Evolutionary conservation across 2,113 vertebrate genomes (phyloP), one percentile per base, ranked within the genome.

Genomic region (Melanerpes formicivorus): DNA sequence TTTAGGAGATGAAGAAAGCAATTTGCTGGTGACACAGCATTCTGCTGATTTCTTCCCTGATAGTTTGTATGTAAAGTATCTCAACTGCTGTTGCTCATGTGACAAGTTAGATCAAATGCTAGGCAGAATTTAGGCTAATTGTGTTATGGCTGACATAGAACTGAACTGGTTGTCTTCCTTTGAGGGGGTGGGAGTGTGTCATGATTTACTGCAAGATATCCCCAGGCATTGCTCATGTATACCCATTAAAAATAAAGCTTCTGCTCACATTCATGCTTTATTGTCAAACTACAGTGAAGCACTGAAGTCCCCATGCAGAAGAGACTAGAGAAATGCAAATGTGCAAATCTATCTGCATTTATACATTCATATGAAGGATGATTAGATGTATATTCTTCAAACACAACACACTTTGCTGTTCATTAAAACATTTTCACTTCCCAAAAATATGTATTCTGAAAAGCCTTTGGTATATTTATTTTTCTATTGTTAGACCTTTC

Each of bases 351-450:
- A 50, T 25, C n/a, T 73, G 11, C 16, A 77, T 79, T 73, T 55
- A 50, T 50, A 14, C 60, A 50, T 56, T 71, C 4, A 58, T 26
- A 63, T 27, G 58, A 77, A 77, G 40, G 70, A 71, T 15, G 0
- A 86, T 56, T 26, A 52, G 7, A 11, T 56, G 14, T 7, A 42
- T 42, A 10, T 42, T 78, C 71, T 84, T 86, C 70, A 92, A 78
- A 88, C 26, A 71, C 40, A 82, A 76, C 30, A 22, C 23, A 64
- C 34, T 77, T 73, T 1, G 2, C 3, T 80, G 3, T 67, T 90
- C 82, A 72, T 72, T 46, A 88, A 86, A 85, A 52, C 13, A 59
- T 54, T 80, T 83, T 55, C 14, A 34, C 42, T 88, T 94, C 42
- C 14, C 14, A 32, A 29, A 55, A 87, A 12, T 46, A 52, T 6